phyloP scores from a whole-genome alignment of 2,113 vertebrate genomes.

The Vimba vimba region DNA sequence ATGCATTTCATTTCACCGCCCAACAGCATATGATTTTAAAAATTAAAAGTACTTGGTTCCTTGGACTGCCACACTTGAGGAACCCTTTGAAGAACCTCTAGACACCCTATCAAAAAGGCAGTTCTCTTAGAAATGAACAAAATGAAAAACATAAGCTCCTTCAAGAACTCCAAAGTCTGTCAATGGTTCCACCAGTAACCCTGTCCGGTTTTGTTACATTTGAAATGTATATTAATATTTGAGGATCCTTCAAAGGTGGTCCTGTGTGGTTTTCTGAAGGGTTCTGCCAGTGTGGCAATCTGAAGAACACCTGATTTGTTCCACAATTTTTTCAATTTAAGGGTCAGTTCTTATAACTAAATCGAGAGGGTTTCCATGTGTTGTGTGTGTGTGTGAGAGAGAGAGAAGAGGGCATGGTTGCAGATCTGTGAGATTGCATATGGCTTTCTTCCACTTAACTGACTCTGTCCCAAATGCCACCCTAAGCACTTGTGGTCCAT shows the following conservation, averaged over 20 bases:
- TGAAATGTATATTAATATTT: not conserved
- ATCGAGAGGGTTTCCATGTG: not conserved
- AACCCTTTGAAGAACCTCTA: not conserved
- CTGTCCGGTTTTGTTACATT: not conserved
- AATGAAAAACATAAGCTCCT: not conserved
- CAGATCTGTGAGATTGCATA: not conserved
- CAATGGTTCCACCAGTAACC: not conserved
- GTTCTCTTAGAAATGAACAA: not conserved
- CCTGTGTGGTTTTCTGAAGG: not conserved
- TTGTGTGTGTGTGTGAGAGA: not conserved
- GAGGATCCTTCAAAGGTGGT: not conserved
- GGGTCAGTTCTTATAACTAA: not conserved
- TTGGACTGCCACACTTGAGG: not conserved
- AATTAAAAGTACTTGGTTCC: not conserved
- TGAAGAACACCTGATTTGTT: not conserved
- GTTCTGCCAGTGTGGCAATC: not conserved
- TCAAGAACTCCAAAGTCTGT: not conserved
- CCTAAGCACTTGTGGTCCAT: not conserved
- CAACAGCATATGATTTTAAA: not conserved
- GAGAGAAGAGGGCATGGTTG: not conserved
- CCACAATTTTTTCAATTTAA: not conserved
- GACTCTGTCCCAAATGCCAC: slow-evolving; percentile 16
- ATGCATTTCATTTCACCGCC: not conserved
- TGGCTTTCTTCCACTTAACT: not conserved
- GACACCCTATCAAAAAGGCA: not conserved